A percentile compares a stretch with the other conserved stretches of the same genome.
These are phyloP conservation scores for Myotis findleyi DNA, from an alignment of 2,797 vertebrate genomes.

Conservation along the genomic window DNA sequence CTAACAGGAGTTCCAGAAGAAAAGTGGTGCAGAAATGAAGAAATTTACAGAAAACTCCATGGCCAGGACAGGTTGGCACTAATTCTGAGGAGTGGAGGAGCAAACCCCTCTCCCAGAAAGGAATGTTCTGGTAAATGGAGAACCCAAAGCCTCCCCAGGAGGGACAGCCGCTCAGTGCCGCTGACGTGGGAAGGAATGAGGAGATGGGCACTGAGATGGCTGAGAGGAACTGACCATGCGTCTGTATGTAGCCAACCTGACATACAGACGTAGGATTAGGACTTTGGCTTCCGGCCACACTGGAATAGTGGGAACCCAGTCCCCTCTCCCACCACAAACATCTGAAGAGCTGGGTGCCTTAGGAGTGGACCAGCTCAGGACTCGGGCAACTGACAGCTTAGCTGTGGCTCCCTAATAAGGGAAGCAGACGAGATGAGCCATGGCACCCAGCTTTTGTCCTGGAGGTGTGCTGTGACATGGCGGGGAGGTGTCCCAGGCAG, in stretches of 20 bases:
- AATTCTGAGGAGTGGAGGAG: neutral
- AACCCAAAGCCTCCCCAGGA: neutral
- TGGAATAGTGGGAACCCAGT: neutral
- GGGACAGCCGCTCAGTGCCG: neutral
- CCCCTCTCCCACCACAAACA: too few relatives aligned
- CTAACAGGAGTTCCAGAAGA: too few relatives aligned
- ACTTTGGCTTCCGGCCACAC: neutral
- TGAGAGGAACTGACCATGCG: accelerated
- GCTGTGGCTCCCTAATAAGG: neutral
- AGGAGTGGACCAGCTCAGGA: neutral
- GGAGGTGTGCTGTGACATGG: accelerated
- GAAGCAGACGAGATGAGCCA: accelerated
- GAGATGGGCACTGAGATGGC: too few relatives aligned
- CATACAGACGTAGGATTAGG: neutral
- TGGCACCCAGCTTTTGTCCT: neutral
- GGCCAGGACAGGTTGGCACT: neutral
- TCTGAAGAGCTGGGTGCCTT: neutral
- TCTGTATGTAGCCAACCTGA: neutral
- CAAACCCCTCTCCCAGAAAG: neutral
- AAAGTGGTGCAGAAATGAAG: neutral
- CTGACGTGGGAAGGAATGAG: neutral
- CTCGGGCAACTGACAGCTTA: neutral
- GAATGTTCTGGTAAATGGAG: neutral
- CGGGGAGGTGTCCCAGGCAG: neutral
- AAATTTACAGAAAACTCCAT: neutral